Evolutionary conservation across 2,888 invertebrate species (phyloP).

Genomic region (Parthenolecanium corni): DNA sequence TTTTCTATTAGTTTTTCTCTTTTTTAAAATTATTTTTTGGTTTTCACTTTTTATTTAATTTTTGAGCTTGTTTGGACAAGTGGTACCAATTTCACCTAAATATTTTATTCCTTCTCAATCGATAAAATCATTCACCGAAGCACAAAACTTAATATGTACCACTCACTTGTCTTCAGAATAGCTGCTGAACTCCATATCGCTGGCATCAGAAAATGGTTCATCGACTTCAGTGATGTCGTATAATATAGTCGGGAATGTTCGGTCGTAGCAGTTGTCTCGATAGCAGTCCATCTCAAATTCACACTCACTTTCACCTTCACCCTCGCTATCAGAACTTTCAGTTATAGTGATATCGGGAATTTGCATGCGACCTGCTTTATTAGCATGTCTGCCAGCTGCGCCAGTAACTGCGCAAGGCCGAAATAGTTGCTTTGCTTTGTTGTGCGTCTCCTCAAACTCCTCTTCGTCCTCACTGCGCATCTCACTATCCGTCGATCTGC

Average conservation of each 20-base stretch:
- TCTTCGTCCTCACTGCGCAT: neutral
- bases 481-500: too few relatives aligned
- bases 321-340: conserved; percentile 23
- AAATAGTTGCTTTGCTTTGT: neutral
- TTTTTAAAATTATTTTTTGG: too few relatives aligned
- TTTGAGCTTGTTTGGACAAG: too few relatives aligned
- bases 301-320: conserved; percentile 7
- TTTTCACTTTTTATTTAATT: too few relatives aligned
- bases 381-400: neutral
- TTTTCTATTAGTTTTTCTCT: too few relatives aligned
- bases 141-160: too few relatives aligned
- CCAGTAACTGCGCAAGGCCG: neutral
- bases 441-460: conserved; percentile 8
- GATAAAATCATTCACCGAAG: too few relatives aligned
- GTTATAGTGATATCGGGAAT: conserved; percentile 22
- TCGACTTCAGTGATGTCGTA: conserved; percentile 26
- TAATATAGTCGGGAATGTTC: conserved; percentile 7
- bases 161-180: conserved; percentile 19
- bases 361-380: neutral
- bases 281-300: neutral
- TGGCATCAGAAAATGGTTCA: conserved; percentile 26
- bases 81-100: too few relatives aligned
- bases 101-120: too few relatives aligned
- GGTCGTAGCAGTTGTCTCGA: neutral
- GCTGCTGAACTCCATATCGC: conserved; percentile 16